Evolutionary conservation across 37 sponge, comb jelly and placozoan species (phyloP), one percentile per base, ranked within the genome.

Genomic region (Ianthella basta): DNA sequence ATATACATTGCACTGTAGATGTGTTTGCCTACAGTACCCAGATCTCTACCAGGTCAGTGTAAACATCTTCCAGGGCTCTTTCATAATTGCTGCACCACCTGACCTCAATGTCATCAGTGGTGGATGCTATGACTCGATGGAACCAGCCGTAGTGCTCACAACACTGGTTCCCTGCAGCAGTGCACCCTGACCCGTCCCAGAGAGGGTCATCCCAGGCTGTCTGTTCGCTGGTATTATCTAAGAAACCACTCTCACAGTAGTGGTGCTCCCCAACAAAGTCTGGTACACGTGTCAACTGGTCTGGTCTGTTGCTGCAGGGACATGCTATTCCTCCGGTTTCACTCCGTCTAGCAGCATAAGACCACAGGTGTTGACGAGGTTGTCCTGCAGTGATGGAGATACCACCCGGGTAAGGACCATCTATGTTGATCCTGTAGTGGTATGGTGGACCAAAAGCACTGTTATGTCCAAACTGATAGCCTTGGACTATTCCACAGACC

Each of bases 181-280:
- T 72, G 39, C 73, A 72, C 40, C 73, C 73, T 33, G 32, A 36
- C 19, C 73, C 73, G 39, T 72, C 73, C 73, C 73, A 72, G 40
- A 72, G 19, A 8, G 73, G 73, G 39, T 72, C 73, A 15, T 33
- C 73, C 73, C 73, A n/a, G n/a, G 73, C 37, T 72, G 73, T 72
- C 27, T 16, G 23, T 29, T 30, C 66, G 14, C 20, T 12, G 10
- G 73, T 8, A 37, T 40, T 72, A 40, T 8, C 36, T 8, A 38
- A 20, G 36, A 38, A 72, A 37, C 73, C 73, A 20, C 20, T 13
- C 39, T 72, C 73, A 32, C 73, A 72, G 19, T 72, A 72, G 41
- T 72, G 36, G 39, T 72, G 40, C 21, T 72, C 36, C 14, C 30
- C 39, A 15, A 72, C 73, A 72, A 72, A 72, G 19, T 20, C 18